A percentile compares a stretch with the other conserved stretches of the same genome.
These are phyloP conservation scores for Numida meleagris DNA, from an alignment of 2,113 vertebrate genomes.

Conservation along the genomic window DNA sequence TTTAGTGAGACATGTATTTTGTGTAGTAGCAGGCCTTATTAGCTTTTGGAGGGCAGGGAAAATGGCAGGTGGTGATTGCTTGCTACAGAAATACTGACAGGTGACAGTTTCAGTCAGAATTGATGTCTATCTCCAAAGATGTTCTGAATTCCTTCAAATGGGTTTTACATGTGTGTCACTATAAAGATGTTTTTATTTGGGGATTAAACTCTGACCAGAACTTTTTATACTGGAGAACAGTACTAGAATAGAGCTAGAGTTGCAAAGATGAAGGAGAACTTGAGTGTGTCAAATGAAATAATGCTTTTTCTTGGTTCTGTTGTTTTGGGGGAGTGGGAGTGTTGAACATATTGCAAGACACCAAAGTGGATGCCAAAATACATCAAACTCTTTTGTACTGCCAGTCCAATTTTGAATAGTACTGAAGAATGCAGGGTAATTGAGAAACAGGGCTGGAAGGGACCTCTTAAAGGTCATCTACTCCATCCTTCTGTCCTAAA, in stretches of 20 bases:
- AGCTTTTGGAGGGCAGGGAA: background rate
- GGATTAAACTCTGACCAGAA: conserved; percentile 9
- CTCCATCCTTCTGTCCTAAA: background rate
- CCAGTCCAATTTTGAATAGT: background rate
- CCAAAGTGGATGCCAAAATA: background rate
- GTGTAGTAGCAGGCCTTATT: conserved; percentile 15
- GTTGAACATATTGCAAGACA: background rate
- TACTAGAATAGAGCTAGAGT: background rate
- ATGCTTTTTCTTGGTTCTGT: background rate
- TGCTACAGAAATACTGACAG: conserved; percentile 50
- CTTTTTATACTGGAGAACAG: background rate
- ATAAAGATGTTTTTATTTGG: background rate
- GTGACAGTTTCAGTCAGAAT: conserved; percentile 47
- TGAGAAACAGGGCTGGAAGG: background rate
- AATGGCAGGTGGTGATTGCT: conserved; percentile 54
- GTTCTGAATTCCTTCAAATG: conserved; percentile 47
- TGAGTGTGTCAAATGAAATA: background rate
- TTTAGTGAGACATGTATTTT: background rate
- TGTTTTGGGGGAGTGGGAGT: background rate
- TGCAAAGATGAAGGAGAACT: background rate
- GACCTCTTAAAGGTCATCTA: background rate
- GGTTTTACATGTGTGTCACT: background rate
- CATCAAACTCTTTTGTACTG: background rate
- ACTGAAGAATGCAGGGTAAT: background rate
- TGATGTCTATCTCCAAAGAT: conserved; percentile 22